phyloP scores from a whole-genome alignment of 2,888 invertebrate genomes.

The Busseola fusca region DNA sequence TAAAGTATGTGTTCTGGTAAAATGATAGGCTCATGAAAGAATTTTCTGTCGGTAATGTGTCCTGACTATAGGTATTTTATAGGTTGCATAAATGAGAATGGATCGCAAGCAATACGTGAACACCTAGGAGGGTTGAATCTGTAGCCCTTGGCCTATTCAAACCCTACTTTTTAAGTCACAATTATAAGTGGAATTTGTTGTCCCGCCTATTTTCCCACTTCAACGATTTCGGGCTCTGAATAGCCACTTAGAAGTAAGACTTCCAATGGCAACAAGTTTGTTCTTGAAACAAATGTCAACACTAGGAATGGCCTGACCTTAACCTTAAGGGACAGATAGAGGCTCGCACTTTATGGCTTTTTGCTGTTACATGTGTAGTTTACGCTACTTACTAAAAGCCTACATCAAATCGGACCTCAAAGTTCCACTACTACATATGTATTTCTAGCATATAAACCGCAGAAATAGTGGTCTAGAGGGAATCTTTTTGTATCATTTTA shows the following conservation, averaged over 20 bases:
- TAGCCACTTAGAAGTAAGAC: slow-evolving; percentile 46
- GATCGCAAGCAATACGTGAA: not conserved
- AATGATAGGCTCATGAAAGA: not conserved
- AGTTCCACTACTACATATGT: slow-evolving; percentile 27
- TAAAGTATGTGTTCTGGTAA: not conserved
- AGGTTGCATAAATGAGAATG: not conserved
- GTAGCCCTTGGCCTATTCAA: not conserved
- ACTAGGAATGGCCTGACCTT: slow-evolving; percentile 38
- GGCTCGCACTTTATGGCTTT: slow-evolving; percentile 52
- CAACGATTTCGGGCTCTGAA: slow-evolving; percentile 33
- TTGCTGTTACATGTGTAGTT: slow-evolving; percentile 52
- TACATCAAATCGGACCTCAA: slow-evolving; percentile 33
- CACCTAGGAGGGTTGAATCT: not conserved
- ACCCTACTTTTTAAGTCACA: slow-evolving; percentile 7
- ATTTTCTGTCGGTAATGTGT: not conserved
- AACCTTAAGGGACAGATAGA: slow-evolving; percentile 53
- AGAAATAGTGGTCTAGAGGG: slow-evolving; percentile 28
- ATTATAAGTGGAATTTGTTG: slow-evolving; percentile 36
- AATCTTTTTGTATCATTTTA: slow-evolving; percentile 9
- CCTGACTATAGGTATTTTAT: not conserved
- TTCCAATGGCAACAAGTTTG: slow-evolving; percentile 57
- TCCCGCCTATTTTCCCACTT: slow-evolving; percentile 47
- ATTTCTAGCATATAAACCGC: slow-evolving; percentile 18
- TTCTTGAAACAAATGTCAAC: slow-evolving; percentile 49
- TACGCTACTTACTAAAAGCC: slow-evolving; percentile 40